Evolutionary conservation across 2,797 vertebrate genomes (phyloP).

Genomic region (Knipowitschia caucasica): DNA sequence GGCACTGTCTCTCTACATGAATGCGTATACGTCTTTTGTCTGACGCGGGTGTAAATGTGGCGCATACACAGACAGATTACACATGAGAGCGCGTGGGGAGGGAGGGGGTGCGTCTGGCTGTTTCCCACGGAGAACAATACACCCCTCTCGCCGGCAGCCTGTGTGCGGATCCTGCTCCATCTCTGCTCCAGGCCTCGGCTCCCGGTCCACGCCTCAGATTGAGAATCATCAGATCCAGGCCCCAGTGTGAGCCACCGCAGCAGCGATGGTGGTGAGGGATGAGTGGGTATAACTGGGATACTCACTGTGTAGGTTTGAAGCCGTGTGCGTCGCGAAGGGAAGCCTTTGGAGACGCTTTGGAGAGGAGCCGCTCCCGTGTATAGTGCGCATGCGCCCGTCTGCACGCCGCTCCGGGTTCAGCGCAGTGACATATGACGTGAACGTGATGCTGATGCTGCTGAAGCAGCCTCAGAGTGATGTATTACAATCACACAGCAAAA

Average conservation of each 20-base stretch:
- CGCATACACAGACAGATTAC: neutral
- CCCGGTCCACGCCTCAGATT: neutral
- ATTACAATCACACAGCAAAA: no score
- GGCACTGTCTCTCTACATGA: neutral
- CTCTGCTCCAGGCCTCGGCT: neutral
- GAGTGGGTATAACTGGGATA: constrained; percentile 10
- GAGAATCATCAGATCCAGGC: no score
- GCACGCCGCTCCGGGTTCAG: constrained; percentile 60
- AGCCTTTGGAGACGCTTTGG: constrained; percentile 48
- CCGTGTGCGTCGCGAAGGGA: constrained; percentile 53
- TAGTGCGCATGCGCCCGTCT: constrained; percentile 66
- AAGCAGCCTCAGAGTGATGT: no score
- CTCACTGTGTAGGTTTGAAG: constrained; percentile 66
- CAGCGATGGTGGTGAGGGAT: neutral
- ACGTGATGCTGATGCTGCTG: neutral
- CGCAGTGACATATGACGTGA: constrained; percentile 36
- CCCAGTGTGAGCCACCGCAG: neutral
- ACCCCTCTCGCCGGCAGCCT: constrained; percentile 7
- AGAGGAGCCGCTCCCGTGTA: constrained; percentile 74
- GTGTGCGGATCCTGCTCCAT: neutral
- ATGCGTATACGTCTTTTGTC: no score
- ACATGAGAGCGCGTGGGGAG: no score
- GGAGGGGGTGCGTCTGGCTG: neutral
- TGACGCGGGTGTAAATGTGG: no score
- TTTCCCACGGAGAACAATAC: constrained; percentile 1